Base-by-base conservation (phyloP, 2,113 vertebrate species). In the Tautogolabrus adspersus region DNA sequence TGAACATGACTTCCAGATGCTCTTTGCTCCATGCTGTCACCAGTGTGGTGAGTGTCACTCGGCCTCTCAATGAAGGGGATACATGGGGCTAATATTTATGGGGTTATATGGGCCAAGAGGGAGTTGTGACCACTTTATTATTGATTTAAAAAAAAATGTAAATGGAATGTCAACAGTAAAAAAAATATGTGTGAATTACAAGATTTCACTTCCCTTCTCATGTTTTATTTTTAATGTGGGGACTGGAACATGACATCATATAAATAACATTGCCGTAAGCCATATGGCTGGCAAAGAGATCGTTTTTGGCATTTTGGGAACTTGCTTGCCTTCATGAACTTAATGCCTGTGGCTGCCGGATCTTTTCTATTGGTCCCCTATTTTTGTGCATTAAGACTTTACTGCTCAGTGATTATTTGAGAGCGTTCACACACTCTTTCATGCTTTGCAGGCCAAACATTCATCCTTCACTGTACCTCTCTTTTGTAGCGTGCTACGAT, bases 1-100 rank as follows among this genome's bases (percentile, higher is more conserved):
- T n/a, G 98, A 99, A 88, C 97, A 99, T 85, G 98, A 99, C 86
- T 99, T 99, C 91, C 98, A 99, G 90, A 99, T 99, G 96, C 96
- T 99, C 80, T 99, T 99, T 86, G 97, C 98, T 19, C 98, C 98
- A 26, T 99, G 97, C 90, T 99, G 98, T 87, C 97, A 97, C 86
- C 96, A 99, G 37, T 99, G 98, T 89, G 97, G 98, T 99, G 94
- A 98, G 97, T 96, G 72, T 61, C 58, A 13, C 6, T 38, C 8
- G n/a, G 6, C 23, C n/a, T 62, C 52, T 47, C 60, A 4, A 22
- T 52, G 21, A 9, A n/a, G 0, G 4, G 8, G 9, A 8, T 18
- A 10, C 34, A 3, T 10, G n/a, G 26, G 56, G 23, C 2, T 59
- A 13, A 12, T 67, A 30, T 40, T 19, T 59, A 3, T 3, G 0